Percentiles rank a stretch among this genome's conserved stretches.
These are phyloP conservation scores for Thereva nobilitata DNA, from an alignment of 2,888 invertebrate species.

Conservation along the genomic window DNA sequence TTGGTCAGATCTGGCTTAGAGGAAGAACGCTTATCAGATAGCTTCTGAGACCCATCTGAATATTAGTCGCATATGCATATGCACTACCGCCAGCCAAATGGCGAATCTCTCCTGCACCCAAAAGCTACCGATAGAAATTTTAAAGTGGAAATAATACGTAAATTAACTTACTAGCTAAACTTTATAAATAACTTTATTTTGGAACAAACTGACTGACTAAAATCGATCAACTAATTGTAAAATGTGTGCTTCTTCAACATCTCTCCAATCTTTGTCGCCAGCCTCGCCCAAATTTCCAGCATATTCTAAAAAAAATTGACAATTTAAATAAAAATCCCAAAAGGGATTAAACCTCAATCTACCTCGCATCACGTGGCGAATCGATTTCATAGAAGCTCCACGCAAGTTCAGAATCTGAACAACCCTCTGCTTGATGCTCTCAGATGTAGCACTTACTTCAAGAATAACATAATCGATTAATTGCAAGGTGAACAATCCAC, in stretches of 20 bases:
- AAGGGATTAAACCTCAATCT: conserved; percentile 40
- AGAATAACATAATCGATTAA: conserved; percentile 87
- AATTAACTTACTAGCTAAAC: too few species aligned
- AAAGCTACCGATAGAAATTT: too few species aligned
- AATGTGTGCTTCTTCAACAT: conserved; percentile 89
- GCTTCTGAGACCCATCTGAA: too few species aligned
- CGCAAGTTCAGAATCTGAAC: conserved; percentile 86
- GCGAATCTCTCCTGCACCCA: too few species aligned
- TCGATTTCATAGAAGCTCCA: conserved; percentile 89
- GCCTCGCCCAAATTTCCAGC: conserved; percentile 94
- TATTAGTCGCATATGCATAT: too few species aligned
- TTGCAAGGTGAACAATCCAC: conserved; percentile 95
- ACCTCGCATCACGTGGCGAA: conserved; percentile 93
- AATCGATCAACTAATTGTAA: conserved; percentile 92
- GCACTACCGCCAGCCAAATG: too few species aligned
- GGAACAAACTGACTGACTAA: conserved; percentile 55
- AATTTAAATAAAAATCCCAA: conserved; percentile 14
- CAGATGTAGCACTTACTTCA: conserved; percentile 72
- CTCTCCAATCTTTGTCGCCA: conserved; percentile 81
- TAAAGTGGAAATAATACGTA: too few species aligned
- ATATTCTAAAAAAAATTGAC: conserved; percentile 69
- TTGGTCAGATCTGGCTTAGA: too few species aligned
- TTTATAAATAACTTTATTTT: too few species aligned
- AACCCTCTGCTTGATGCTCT: conserved; percentile 79
- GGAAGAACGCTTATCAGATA: too few species aligned